Conservation (phyloP, 1,140 invertebrate genomes). For the Calycopis cecrops region DNA sequence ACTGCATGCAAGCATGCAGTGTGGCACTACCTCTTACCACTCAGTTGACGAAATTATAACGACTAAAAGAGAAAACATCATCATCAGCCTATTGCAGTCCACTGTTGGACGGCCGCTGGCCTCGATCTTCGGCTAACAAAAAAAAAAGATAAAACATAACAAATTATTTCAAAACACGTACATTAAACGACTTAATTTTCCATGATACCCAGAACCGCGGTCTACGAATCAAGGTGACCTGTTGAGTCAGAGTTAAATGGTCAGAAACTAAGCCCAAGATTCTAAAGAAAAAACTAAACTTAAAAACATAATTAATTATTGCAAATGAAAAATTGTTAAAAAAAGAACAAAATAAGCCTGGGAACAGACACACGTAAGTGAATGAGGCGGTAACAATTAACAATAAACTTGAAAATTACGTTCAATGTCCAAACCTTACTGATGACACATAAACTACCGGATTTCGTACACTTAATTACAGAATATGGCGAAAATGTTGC, state of each 20-base stretch:
- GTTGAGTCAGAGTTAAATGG: background rate
- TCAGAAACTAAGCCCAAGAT: background rate
- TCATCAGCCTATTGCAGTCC: too few relatives aligned
- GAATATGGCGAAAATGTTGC: too few relatives aligned
- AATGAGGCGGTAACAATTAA: constrained; percentile 2
- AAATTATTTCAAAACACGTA: background rate
- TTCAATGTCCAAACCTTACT: constrained; percentile 9
- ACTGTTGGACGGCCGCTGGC: too few relatives aligned
- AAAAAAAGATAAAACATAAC: too few relatives aligned
- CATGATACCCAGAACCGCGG: background rate
- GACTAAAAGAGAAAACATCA: too few relatives aligned
- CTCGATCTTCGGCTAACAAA: too few relatives aligned
- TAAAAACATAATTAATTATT: constrained; percentile 1
- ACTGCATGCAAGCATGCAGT: too few relatives aligned
- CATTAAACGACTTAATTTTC: background rate
- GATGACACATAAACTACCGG: constrained; percentile 1
- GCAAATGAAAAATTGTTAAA: background rate
- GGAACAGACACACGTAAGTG: background rate
- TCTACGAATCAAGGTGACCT: constrained; percentile 2
- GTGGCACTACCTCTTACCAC: too few relatives aligned
- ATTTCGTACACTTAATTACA: background rate
- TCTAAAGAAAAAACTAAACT: too few relatives aligned
- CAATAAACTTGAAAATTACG: constrained; percentile 6
- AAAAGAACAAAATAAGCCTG: constrained; percentile 4
- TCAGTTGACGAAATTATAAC: too few relatives aligned